Base-by-base conservation (phyloP, 2,888 invertebrate genomes). In the Chalcis sispes region DNA sequence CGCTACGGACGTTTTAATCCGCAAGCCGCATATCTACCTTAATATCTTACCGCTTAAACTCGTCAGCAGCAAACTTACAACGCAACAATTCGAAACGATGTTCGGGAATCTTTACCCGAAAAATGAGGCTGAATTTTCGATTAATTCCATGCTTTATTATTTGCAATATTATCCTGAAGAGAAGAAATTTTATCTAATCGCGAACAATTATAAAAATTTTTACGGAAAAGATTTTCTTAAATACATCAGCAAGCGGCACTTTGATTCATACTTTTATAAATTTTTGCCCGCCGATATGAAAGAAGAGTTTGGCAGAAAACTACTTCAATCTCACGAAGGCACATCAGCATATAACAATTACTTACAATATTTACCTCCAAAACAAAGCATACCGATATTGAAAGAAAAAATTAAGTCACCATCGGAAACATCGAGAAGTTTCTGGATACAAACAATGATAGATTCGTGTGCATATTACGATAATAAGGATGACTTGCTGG, bases 391-490 rank as follows among this genome's bases (percentile, higher is more conserved):
- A 42, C 72, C 81, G 0, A 1, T 58, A 3, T 77, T 86, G 0
- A 86, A 81, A 52, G n/a, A 61, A 0, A 71, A 83, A 25, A 84
- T 87, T 7, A 4, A 59, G 0, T 81, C 65, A 15, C 42, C 77
- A 1, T 72, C 83, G 0, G 25, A 59, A 2, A 46, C 76, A 0
- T 36, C 46, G 0, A 81, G 89, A 48, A 15, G 64, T 0, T 1
- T 13, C 0, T 48, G 85, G 4, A 2, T 54, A 0, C n/a, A 64
- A 0, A 80, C 81, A 23, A 80, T 89, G 81, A 79, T 89, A 1
- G 82, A 79, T 32, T 80, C 79, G 15, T 89, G 87, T 56, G 81
- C 80, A 27, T 77, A 88, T 5, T 88, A 89, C 61, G 62, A 84
- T 2, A 85, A 88, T 66, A 50, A 81, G 0, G 67, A 80, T 0